Evolutionary conservation across 2,797 vertebrate genomes (phyloP).

Genomic region (Thamnophis elegans): DNA sequence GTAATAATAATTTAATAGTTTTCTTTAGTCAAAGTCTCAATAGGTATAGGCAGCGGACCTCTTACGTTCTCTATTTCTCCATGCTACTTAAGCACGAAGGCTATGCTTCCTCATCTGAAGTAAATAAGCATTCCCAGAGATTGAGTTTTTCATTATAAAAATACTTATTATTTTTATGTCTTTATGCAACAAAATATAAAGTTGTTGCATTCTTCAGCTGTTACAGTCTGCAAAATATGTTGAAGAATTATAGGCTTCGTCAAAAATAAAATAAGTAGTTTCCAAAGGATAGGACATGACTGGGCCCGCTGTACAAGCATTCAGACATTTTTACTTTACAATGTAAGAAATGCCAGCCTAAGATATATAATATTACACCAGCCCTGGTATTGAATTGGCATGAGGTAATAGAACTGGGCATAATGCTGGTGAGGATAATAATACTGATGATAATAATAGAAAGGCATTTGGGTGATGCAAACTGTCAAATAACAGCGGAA

Average conservation of each 20-base stretch:
- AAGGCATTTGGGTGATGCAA: neutral
- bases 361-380: neutral
- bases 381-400: neutral
- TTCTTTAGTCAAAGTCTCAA: constrained; percentile 52
- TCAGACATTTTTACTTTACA: neutral
- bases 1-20: constrained; percentile 35
- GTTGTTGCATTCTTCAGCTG: neutral
- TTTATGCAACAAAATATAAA: constrained; percentile 11
- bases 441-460: neutral
- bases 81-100: constrained; percentile 37
- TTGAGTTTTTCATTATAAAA: constrained; percentile 15
- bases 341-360: neutral
- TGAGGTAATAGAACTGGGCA: neutral
- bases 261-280: neutral
- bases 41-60: constrained; percentile 48
- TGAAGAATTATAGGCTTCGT: neutral
- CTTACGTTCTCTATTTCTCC: constrained; percentile 23
- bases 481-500: neutral
- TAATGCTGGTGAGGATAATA: neutral
- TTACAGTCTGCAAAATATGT: neutral
- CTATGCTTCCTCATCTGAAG: constrained; percentile 40
- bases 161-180: constrained; percentile 5
- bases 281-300: neutral
- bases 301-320: neutral
- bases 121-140: constrained; percentile 38